These are phyloP conservation scores for Sparidentex hasta DNA, from an alignment of 2,797 vertebrate genomes.

Conservation along the genomic window DNA sequence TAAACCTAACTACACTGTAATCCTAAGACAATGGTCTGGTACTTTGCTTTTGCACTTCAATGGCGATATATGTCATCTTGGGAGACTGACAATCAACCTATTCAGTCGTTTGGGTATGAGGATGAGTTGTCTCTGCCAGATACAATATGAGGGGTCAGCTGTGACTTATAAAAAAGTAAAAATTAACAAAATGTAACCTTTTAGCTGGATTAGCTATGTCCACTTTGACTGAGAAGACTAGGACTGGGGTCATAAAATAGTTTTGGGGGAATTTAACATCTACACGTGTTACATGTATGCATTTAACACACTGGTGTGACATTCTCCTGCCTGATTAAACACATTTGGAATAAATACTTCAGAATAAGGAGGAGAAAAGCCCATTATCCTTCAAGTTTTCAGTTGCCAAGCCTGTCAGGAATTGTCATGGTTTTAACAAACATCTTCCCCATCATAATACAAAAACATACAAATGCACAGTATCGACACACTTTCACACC, in stretches of 20 bases:
- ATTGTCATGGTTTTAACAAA: constrained; percentile 24
- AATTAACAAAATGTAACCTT: neutral
- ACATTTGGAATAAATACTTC: constrained; percentile 18
- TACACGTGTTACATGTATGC: constrained; percentile 1
- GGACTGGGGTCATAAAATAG: neutral
- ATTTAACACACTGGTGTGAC: neutral
- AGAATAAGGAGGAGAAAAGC: constrained; percentile 29
- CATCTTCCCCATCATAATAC: constrained; percentile 42
- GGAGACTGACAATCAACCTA: too few species aligned
- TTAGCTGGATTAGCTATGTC: neutral
- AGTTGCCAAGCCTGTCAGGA: constrained; percentile 5
- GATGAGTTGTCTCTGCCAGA: neutral
- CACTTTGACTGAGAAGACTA: neutral
- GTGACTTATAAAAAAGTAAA: neutral
- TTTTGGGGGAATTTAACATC: neutral
- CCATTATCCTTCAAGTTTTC: constrained; percentile 16
- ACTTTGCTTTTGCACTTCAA: too few species aligned
- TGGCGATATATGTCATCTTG: too few species aligned
- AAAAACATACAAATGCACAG: constrained; percentile 55
- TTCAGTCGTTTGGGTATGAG: too few species aligned
- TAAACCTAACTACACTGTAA: too few species aligned
- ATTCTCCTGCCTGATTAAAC: neutral
- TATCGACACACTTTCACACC: constrained; percentile 9
- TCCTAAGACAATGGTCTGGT: too few species aligned
- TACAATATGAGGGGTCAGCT: neutral